Conservation (phyloP, 2,797 vertebrate genomes). For the Lophius americanus region DNA sequence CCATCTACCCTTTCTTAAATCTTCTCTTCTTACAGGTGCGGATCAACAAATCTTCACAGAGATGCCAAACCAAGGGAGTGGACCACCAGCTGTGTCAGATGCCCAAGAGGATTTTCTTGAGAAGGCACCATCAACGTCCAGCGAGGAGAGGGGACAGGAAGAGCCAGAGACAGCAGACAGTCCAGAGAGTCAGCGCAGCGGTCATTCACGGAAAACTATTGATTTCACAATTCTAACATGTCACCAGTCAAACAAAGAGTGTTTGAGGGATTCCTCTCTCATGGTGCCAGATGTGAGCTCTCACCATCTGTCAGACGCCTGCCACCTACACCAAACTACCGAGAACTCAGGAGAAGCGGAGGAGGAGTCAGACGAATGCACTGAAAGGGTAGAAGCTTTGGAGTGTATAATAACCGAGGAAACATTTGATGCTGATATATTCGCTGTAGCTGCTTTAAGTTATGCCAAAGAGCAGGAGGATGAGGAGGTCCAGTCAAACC, state of each 20-base stretch:
- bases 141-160: slow-evolving; percentile 20
- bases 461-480: slow-evolving; percentile 4
- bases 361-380: slow-evolving; percentile 17
- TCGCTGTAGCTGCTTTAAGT: neutral
- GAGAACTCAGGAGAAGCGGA: slow-evolving; percentile 14
- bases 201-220: slow-evolving; percentile 7
- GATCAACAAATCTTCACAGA: slow-evolving; percentile 18
- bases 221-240: slow-evolving; percentile 9
- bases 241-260: slow-evolving; percentile 17
- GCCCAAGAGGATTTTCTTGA: slow-evolving; percentile 8
- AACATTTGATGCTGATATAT: neutral
- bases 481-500: slow-evolving; percentile 18
- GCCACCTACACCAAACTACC: neutral
- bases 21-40: slow-evolving; percentile 31
- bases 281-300: slow-evolving; percentile 4
- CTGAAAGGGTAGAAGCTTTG: neutral
- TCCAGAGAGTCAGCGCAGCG: slow-evolving; percentile 7
- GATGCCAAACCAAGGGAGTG: slow-evolving; percentile 5
- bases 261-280: slow-evolving; percentile 5
- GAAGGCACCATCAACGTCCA: neutral
- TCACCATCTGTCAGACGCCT: slow-evolving; percentile 3
- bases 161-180: slow-evolving; percentile 15
- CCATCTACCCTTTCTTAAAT: neutral
- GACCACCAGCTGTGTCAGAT: slow-evolving; percentile 2
- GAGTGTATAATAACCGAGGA: slow-evolving; percentile 23